Evolutionary conservation across 2,113 vertebrate genomes (phyloP).

Genomic region (Dipodomys merriami): DNA sequence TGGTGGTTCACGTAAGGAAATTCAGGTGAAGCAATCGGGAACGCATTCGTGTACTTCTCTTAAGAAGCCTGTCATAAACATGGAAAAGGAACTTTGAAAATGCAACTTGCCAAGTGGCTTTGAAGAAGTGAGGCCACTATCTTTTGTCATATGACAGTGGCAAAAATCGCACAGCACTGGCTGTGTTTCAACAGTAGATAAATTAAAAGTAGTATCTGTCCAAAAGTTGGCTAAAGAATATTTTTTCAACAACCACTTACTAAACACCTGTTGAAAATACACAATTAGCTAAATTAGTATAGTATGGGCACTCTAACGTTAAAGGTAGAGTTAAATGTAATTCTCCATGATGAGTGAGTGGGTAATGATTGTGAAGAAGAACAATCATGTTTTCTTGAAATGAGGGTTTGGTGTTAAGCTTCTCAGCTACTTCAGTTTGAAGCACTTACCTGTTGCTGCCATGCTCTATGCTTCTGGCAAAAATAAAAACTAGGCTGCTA

Average conservation of each 20-base stretch:
- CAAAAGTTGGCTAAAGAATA: background rate
- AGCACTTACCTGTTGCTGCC: background rate
- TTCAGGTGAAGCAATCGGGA: constrained; percentile 78
- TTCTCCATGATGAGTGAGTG: background rate
- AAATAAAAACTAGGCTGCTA: background rate
- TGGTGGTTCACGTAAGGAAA: constrained; percentile 76
- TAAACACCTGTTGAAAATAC: background rate
- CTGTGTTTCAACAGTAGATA: constrained; percentile 24
- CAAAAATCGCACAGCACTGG: background rate
- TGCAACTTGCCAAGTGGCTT: background rate
- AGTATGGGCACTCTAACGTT: background rate
- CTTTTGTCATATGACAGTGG: background rate
- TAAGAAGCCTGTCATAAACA: background rate
- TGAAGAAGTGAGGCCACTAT: background rate
- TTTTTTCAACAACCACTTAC: background rate
- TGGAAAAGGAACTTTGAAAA: background rate
- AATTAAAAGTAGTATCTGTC: constrained; percentile 38
- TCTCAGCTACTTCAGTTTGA: background rate
- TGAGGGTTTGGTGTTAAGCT: background rate
- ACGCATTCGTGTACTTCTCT: background rate
- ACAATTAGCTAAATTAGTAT: background rate
- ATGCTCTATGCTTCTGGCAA: background rate
- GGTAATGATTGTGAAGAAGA: background rate
- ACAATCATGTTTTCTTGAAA: constrained; percentile 2
- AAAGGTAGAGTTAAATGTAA: background rate